Conservation (phyloP, 2,797 vertebrate species). For the Enoplosus armatus region DNA sequence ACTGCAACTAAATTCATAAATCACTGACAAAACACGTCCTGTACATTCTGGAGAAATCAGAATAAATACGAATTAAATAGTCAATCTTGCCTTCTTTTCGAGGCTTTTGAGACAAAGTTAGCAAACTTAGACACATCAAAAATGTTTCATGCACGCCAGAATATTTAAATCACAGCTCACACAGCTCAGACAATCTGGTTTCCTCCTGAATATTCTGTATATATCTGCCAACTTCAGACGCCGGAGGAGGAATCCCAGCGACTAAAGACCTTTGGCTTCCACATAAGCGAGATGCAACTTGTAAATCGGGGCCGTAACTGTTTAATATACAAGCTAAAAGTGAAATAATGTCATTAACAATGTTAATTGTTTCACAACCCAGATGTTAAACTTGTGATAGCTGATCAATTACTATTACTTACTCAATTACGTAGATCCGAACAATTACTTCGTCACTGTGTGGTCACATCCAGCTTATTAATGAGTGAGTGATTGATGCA, state of each 20-base stretch:
- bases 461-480: constrained; percentile 25
- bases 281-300: not conserved
- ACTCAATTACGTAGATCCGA: no score
- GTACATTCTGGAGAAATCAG: not conserved
- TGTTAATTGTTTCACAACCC: not conserved
- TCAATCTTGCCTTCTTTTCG: not conserved
- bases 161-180: not conserved
- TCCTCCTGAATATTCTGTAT: constrained; percentile 13
- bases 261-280: not conserved
- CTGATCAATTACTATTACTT: no score
- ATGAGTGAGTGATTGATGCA: constrained; percentile 33
- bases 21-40: not conserved
- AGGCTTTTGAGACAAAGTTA: not conserved
- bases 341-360: not conserved
- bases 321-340: not conserved
- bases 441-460: no score
- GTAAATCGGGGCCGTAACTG: not conserved
- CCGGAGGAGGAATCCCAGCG: not conserved
- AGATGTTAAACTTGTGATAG: not conserved
- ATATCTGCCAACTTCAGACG: not conserved
- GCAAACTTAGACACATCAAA: not conserved
- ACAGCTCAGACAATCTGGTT: not conserved
- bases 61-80: not conserved
- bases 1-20: constrained; percentile 1
- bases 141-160: not conserved